Base-by-base conservation (phyloP, 2,113 vertebrate species). In the Lonchura striata region DNA sequence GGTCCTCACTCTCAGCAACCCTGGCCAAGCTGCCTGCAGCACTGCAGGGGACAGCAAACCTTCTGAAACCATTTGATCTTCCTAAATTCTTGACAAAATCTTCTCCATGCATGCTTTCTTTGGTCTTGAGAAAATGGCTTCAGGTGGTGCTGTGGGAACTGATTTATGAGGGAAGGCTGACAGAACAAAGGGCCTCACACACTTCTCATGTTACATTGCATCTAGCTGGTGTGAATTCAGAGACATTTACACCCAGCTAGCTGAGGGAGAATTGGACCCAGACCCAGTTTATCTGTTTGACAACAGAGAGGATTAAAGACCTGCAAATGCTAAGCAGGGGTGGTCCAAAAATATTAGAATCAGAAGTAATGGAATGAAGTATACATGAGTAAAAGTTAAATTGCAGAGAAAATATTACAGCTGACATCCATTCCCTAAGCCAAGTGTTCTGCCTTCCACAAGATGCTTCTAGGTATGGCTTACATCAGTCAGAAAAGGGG, bases 111-210 rank as follows among this genome's bases (percentile, higher is more conserved):
- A 41, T 79, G 92, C 64, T 97, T 93, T 84, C 61, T 97, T 94
- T 87, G 69, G 87, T 70, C 77, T 88, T 66, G 41, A 66, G 89
- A 96, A 89, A 88, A 94, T 61, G 15, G 93, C 74, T 96, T 97
- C 93, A 91, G 81, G 86, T 92, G 54, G 93, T 96, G 92, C 82
- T 72, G 86, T 71, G 60, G 88, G 60, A 95, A 85, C 92, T 96
- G 81, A 96, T 93, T 97, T 95, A 97, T 19, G 68, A 97, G 91
- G 91, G 88, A 75, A 92, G 66, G 65, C 86, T 83, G 93, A 63
- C 89, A 96, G 94, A 85, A 88, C 82, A 97, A 77, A 95, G 87
- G 81, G 86, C 72, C 74, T 94, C 94, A 86, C 87, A 95, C 86
- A 76, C 39, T 80, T 96, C 84, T 95, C 84, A 76, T 60, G 44